Percentiles rank a stretch among this genome's conserved stretches.
Evolutionary conservation across 2,888 invertebrate genomes (phyloP).

Genomic region (Dinocampus coccinellae): DNA sequence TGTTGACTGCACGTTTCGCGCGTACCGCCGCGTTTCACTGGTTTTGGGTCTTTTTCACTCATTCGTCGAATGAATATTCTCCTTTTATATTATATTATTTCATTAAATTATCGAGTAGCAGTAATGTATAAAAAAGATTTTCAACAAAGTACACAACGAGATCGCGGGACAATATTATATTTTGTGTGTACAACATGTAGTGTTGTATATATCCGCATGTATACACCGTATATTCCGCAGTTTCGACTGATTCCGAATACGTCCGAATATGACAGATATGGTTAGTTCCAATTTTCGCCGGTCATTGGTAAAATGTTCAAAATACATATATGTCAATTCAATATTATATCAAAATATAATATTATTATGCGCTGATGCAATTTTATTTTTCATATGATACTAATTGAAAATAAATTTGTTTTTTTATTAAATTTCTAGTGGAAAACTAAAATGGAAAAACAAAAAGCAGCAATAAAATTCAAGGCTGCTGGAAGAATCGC

Average conservation of each 20-base stretch:
- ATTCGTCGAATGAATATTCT: neutral
- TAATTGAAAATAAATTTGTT: neutral
- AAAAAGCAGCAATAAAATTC: conserved; percentile 76
- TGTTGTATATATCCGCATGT: neutral
- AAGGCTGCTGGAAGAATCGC: conserved; percentile 79
- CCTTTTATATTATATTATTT: neutral
- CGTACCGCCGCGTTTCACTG: conserved; percentile 17
- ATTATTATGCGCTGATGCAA: too few relatives aligned
- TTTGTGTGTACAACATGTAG: neutral
- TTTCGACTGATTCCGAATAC: too few relatives aligned
- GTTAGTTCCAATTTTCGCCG: too few relatives aligned
- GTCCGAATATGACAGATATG: too few relatives aligned
- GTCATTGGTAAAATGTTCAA: too few relatives aligned
- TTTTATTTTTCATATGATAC: neutral
- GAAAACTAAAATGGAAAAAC: conserved; percentile 78
- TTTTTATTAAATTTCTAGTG: conserved; percentile 70
- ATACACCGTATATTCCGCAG: neutral
- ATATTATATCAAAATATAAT: too few relatives aligned
- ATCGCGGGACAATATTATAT: neutral
- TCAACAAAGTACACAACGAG: neutral
- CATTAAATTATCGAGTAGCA: neutral
- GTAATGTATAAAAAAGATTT: neutral
- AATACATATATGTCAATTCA: too few relatives aligned
- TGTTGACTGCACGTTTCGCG: conserved; percentile 30
- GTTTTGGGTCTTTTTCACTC: neutral